phyloP scores from a whole-genome alignment of 2,888 invertebrate species.

The Scaptomyza cyrtandrae region DNA sequence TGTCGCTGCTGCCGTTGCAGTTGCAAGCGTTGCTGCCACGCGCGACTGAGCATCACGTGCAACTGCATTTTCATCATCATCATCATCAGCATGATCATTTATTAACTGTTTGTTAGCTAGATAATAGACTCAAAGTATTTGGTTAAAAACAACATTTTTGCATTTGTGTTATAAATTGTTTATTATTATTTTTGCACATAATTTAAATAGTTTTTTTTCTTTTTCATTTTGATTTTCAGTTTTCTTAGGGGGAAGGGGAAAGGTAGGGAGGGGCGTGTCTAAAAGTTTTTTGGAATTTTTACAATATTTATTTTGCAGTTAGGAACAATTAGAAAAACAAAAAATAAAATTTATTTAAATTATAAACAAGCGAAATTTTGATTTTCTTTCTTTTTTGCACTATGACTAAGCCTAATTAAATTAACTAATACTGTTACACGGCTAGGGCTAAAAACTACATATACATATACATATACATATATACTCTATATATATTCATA shows the following conservation, averaged over 20 bases:
- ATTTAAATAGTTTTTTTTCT: slow-evolving; percentile 63
- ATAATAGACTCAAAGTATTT: slow-evolving; percentile 14
- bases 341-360: slow-evolving; percentile 28
- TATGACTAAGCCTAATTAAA: slow-evolving; percentile 71
- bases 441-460: slow-evolving; percentile 46
- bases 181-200: slow-evolving; percentile 78
- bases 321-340: slow-evolving; percentile 67
- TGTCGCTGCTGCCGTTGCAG: slow-evolving; percentile 56
- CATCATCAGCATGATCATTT: slow-evolving; percentile 27
- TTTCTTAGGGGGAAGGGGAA: neutral
- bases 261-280: slow-evolving; percentile 37
- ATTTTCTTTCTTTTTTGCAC: slow-evolving; percentile 45
- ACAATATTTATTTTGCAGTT: slow-evolving; percentile 63
- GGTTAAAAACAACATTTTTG: slow-evolving; percentile 19
- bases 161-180: slow-evolving; percentile 76
- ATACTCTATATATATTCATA: slow-evolving; percentile 25
- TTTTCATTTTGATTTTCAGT: slow-evolving; percentile 37
- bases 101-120: slow-evolving; percentile 20
- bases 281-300: slow-evolving; percentile 59
- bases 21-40: slow-evolving; percentile 50
- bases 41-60: slow-evolving; percentile 77
- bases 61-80: slow-evolving; percentile 43
- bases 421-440: slow-evolving; percentile 78
- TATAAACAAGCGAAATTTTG: slow-evolving; percentile 28
- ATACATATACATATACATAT: slow-evolving; percentile 12